A percentile compares a stretch with the other conserved stretches of the same genome.
Conservation (phyloP, 2,797 vertebrate genomes). For the Clarias laeviceps region DNA sequence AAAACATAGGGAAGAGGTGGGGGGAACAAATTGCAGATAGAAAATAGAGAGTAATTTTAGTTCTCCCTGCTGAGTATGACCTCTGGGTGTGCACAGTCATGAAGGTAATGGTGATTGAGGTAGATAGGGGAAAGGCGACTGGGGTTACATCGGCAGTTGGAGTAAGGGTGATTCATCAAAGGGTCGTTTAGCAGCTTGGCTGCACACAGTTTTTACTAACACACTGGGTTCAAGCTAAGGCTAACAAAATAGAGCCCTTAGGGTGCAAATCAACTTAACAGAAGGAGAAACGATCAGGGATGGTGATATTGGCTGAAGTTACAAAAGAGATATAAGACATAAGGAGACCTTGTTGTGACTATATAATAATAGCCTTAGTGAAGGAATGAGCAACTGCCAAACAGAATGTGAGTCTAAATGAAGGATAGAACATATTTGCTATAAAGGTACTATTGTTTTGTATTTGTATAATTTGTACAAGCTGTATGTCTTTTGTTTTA, state of each 20-base stretch:
- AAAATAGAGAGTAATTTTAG: conserved; percentile 46
- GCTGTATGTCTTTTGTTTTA: not conserved
- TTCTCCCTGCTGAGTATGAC: conserved; percentile 50
- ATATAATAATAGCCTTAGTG: not conserved
- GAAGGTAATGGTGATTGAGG: conserved; percentile 61
- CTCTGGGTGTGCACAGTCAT: conserved; percentile 53
- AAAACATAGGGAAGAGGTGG: conserved; percentile 30
- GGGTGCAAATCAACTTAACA: conserved; percentile 46
- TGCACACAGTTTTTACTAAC: conserved; percentile 48
- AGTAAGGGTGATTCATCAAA: conserved; percentile 56
- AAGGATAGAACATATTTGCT: not conserved
- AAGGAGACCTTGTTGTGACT: conserved; percentile 17
- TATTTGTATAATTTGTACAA: not conserved
- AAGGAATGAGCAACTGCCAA: conserved; percentile 4
- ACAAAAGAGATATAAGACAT: conserved; percentile 31
- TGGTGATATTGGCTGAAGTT: conserved; percentile 24
- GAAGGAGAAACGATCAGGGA: conserved; percentile 31
- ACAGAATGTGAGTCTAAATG: not conserved
- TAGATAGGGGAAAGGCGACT: conserved; percentile 41
- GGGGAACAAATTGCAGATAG: conserved; percentile 39
- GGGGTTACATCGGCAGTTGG: conserved; percentile 24
- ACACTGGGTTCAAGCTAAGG: conserved; percentile 53
- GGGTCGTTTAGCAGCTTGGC: conserved; percentile 57
- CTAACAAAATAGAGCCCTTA: conserved; percentile 51
- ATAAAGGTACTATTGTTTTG: not conserved